Base-by-base conservation (phyloP, 2,113 vertebrate genomes). In the Zapornia atra region DNA sequence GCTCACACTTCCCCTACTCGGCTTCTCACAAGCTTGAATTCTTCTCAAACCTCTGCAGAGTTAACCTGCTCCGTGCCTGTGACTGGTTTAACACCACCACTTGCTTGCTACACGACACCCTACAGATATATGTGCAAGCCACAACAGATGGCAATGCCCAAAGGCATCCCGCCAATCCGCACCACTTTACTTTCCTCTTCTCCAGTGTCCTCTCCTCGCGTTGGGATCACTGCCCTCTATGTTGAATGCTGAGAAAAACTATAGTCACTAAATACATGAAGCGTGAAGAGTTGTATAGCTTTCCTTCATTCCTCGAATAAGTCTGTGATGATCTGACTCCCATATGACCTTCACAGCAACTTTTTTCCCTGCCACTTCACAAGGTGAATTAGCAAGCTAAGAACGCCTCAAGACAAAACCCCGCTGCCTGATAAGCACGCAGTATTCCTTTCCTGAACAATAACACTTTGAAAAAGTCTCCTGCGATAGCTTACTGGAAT, bases 141-240 rank as follows among this genome's bases (percentile, higher is more conserved):
- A 10, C 46, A 53, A 82, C 88, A 95, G 88, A 83, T 84, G 93
- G 82, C 56, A 51, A 57, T 10, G 50, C 76, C 80, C 65, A 64
- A 59, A 92, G 76, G 94, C 94, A 94, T 72, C 92, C 82, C 80
- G 75, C 82, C 88, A 63, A 81, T 60, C 92, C 88, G 22, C 22
- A 82, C 72, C 66, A 25, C 78, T 59, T 34, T 46, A 77, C 76
- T 54, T 50, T 56, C 36, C 77, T 92, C 83, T 84, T 93, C 92
- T 94, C 57, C 44, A 10, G 1, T 86, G 86, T 92, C 88, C 51
- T 80, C 68, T 82, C 31, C 71, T 83, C 63, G 51, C 2, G 0
- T 4, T 38, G 56, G 72, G 80, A 95, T 90, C 92, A 72, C 0
- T 92, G 77, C 76, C 88, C 72, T 86, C 88, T 84, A 28, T 57